Evolutionary conservation across 2,888 invertebrate species (phyloP).

Genomic region (Tromatobia lineatoria): DNA sequence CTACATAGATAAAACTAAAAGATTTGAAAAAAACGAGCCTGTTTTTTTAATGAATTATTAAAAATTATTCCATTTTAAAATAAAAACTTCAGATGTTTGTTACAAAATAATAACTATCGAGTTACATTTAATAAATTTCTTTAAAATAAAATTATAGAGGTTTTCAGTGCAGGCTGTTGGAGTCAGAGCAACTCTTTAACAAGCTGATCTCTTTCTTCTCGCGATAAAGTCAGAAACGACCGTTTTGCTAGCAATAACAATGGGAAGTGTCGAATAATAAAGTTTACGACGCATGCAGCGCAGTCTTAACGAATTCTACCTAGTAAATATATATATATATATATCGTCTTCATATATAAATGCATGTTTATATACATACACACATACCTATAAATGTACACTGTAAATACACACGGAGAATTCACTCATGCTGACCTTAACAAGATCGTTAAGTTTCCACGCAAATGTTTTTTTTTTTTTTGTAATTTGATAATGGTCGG

Average conservation of each 20-base stretch:
- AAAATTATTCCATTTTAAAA: too few relatives aligned
- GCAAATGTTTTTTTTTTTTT: constrained; percentile 46
- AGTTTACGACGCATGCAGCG: constrained; percentile 42
- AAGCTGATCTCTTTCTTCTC: constrained; percentile 10
- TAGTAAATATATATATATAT: not conserved
- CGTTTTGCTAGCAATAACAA: constrained; percentile 15
- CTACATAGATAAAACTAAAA: too few relatives aligned
- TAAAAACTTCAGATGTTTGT: too few relatives aligned
- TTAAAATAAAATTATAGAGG: too few relatives aligned
- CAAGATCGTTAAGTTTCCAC: constrained; percentile 56
- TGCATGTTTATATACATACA: not conserved
- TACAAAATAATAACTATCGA: too few relatives aligned
- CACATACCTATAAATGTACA: not conserved
- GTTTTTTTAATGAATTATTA: too few relatives aligned
- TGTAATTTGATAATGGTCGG: constrained; percentile 53
- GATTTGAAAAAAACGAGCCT: too few relatives aligned
- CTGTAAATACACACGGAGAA: not conserved
- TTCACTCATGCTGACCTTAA: constrained; percentile 50
- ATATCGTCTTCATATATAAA: too few relatives aligned
- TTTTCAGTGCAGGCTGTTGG: too few relatives aligned
- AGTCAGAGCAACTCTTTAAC: not conserved
- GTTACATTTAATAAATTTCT: too few relatives aligned
- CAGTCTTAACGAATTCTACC: constrained; percentile 24
- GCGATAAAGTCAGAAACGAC: not conserved
- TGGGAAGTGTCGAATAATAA: constrained; percentile 36